Base-by-base conservation (phyloP, 2,888 invertebrate species). In the Malthinus seriepunctatus region DNA sequence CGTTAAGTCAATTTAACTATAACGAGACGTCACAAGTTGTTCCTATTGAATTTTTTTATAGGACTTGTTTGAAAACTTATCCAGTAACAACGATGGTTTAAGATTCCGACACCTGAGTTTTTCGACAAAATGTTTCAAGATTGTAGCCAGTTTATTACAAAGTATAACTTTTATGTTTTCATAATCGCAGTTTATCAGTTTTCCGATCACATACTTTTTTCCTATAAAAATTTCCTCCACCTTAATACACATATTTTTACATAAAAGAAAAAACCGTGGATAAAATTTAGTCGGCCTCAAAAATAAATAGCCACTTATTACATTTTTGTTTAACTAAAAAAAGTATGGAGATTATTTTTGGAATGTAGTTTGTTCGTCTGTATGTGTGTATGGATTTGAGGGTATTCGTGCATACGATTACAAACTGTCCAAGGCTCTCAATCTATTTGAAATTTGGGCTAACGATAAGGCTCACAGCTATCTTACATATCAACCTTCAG, bases 41-140 rank as follows among this genome's bases (percentile, higher is more conserved):
- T 56, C 49, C 56, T 56, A 61, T 61, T 57, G 61, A 61, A 61
- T 61, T 61, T 61, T 23, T 61, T 61, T 60, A 60, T 61, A 51
- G 61, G 61, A 61, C 56, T 61, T 61, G 61, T 61, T 56, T 11
- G 23, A 52, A 53, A 61, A 61, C 53, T 61, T 56, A 42, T 49
- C 53, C 53, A 46, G 61, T 61, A 57, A 61, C 53, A 49, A 50
- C 56, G 53, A 56, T 52, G 56, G 56, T 53, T 57, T 61, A 61
- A 57, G 56, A 56, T 51, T 61, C 53, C 54, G 53, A 61, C 61
- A 61, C 61, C 61, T 61, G 61, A 42, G 39, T 23, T 42, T 42
- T 42, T n/a, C 39, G 8, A n/a, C 14, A 42, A 42, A 15, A 45
- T 35, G 53, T 52, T 42, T 44, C 33, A 33, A 49, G 32, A 59